Percentiles rank a stretch among this genome's conserved stretches.
Evolutionary conservation across 1,140 invertebrate species (phyloP).

Genomic region (Cydia strobilella): DNA sequence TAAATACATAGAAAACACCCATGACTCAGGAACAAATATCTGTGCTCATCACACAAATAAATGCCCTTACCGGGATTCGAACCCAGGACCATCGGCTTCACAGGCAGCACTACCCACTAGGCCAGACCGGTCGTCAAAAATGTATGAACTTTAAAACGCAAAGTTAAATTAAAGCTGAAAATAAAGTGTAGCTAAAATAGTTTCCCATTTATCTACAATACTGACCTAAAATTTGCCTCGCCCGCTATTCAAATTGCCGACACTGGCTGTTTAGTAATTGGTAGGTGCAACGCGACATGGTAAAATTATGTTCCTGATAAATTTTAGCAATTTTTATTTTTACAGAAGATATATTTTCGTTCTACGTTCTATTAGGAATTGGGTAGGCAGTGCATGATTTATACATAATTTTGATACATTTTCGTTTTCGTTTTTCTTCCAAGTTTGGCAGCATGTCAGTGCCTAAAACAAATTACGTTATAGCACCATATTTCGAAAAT

Average conservation of each 20-base stretch:
- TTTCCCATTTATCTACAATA: not conserved
- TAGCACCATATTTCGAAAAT: slow-evolving; percentile 1
- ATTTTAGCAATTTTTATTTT: not conserved
- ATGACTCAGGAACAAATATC: too few species aligned
- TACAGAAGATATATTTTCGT: not conserved
- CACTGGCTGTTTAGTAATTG: slow-evolving; percentile 18
- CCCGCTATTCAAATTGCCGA: slow-evolving; percentile 8
- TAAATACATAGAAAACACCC: too few species aligned
- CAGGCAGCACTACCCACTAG: too few species aligned
- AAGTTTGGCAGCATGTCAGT: not conserved
- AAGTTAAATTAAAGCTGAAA: not conserved
- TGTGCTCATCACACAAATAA: too few species aligned
- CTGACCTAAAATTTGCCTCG: slow-evolving; percentile 5
- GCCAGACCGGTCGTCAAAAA: too few species aligned
- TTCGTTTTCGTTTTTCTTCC: not conserved
- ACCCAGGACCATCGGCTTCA: too few species aligned
- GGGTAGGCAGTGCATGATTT: not conserved
- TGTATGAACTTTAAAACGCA: not conserved
- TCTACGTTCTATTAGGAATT: not conserved
- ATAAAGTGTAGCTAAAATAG: not conserved
- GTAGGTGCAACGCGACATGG: slow-evolving; percentile 14
- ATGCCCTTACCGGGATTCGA: too few species aligned
- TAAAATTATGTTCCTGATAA: slow-evolving; percentile 14
- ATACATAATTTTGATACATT: not conserved
- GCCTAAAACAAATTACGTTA: slow-evolving; percentile 16